These are phyloP conservation scores for Hemithea aestivaria DNA, from an alignment of 2,888 invertebrate species.

Conservation along the genomic window DNA sequence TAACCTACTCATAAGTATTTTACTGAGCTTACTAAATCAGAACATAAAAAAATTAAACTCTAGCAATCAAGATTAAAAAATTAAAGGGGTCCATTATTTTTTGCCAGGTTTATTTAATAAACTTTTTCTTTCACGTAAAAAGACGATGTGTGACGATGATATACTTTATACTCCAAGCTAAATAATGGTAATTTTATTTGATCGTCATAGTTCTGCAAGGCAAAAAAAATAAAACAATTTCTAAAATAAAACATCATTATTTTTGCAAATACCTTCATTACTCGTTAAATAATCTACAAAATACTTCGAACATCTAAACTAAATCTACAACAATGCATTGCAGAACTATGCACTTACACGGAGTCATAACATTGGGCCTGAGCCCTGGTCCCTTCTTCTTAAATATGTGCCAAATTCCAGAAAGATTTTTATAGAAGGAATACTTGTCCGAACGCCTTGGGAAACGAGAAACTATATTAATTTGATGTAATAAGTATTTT, in stretches of 20 bases:
- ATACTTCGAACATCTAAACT: too few species aligned
- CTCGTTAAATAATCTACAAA: too few species aligned
- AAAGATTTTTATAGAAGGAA: conserved; percentile 69
- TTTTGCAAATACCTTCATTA: too few species aligned
- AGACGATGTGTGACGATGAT: too few species aligned
- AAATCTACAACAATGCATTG: conserved; percentile 43
- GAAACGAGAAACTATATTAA: conserved; percentile 32
- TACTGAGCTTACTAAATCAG: too few species aligned
- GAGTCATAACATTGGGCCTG: conserved; percentile 27
- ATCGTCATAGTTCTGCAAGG: conserved; percentile 38
- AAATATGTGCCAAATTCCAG: conserved; percentile 73
- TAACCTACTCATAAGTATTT: too few species aligned
- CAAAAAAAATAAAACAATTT: conserved; percentile 12
- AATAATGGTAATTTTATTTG: background rate
- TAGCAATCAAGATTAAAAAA: too few species aligned
- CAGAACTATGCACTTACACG: conserved; percentile 78
- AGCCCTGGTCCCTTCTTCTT: conserved; percentile 47
- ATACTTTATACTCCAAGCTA: background rate
- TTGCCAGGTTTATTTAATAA: too few species aligned
- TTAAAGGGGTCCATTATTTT: too few species aligned
- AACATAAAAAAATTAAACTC: too few species aligned
- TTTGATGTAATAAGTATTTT: conserved; percentile 5
- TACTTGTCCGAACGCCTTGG: conserved; percentile 58
- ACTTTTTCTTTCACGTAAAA: too few species aligned
- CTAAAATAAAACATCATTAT: background rate